Percentiles rank a stretch among this genome's conserved stretches.
Evolutionary conservation across 1,140 invertebrate genomes (phyloP).

Genomic region (Drosophila jambulina): DNA sequence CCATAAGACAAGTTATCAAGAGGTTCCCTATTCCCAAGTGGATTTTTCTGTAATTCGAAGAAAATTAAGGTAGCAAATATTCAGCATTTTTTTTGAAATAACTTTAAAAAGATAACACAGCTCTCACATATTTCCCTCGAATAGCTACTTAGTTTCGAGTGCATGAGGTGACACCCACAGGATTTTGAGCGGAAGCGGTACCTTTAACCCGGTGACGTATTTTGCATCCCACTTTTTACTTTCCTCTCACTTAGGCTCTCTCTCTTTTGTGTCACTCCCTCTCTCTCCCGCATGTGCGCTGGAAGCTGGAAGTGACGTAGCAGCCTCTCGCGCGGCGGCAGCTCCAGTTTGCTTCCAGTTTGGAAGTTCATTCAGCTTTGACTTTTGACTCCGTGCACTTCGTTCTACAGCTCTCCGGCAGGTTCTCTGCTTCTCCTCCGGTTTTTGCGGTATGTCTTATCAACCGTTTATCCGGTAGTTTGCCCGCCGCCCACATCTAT

Average conservation of each 20-base stretch:
- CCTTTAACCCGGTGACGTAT: conserved; percentile 58
- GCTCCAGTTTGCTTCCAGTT: conserved; percentile 67
- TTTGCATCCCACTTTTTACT: conserved; percentile 21
- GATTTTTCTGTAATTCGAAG: conserved; percentile 1
- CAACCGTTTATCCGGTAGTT: conserved; percentile 22
- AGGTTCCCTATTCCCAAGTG: neutral
- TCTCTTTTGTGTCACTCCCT: conserved; percentile 12
- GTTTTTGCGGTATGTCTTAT: neutral
- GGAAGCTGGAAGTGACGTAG: conserved; percentile 59
- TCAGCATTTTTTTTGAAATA: too few species aligned
- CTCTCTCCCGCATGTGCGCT: conserved; percentile 48
- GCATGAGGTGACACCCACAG: conserved; percentile 26
- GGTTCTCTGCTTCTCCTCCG: conserved; percentile 4
- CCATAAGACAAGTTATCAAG: neutral
- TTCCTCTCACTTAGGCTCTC: neutral
- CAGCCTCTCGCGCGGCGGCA: conserved; percentile 56
- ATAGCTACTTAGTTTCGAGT: conserved; percentile 9
- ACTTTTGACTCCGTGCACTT: conserved; percentile 59
- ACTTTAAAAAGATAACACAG: too few species aligned
- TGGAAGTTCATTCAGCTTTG: conserved; percentile 83
- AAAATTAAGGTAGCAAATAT: neutral
- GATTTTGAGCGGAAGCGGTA: conserved; percentile 24
- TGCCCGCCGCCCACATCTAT: conserved; percentile 9
- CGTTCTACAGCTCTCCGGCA: conserved; percentile 11
- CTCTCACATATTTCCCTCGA: neutral